Base-by-base conservation (phyloP, 2,113 vertebrate genomes). In the Hiodon tergisus region DNA sequence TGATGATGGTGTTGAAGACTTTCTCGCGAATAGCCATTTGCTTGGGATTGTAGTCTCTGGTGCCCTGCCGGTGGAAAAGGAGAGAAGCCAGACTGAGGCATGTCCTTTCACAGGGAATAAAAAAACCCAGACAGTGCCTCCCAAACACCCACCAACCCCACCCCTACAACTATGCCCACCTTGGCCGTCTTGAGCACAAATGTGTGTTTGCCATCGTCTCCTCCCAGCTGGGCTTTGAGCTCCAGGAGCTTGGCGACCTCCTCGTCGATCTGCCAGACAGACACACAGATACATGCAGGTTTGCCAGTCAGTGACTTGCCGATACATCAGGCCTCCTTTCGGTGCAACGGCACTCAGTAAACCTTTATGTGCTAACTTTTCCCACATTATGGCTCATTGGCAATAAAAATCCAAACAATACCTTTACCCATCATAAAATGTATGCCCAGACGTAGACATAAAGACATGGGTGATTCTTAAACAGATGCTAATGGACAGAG, bases 1-100 rank as follows among this genome's bases (percentile, higher is more conserved):
- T 58, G 75, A 93, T 79, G 78, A 99, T 97, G 57, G 85, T 88
- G 71, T 70, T 90, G 86, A 98, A 98, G 71, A 96, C 95, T 10
- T 85, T 93, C 84, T 98, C 97, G n/a, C 97, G 92, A 83, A 99
- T 95, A 73, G 97, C 95, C 97, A 99, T 99, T 80, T 99, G 95
- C 83, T 93, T 94, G 17, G 97, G 96, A 86, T 89, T 94, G 54
- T 95, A 98, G 85, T 99, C 97, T 83, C 95, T 91, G 0, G 96
- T 97, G 79, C 97, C 97, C 96, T 98, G 80, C 14, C 17, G 11
- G 46, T 31, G 53, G 4, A 67, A 48, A 61, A 8, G 6, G 4
- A 68, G 5, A 77, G 13, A 68, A 51, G 75, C 61, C 65, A 77
- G 10, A 54, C 55, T 10, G 14, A 6, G 3, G 55, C 50, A n/a